Conservation (phyloP, 2,797 vertebrate genomes). For the Peromyscus aztecus region DNA sequence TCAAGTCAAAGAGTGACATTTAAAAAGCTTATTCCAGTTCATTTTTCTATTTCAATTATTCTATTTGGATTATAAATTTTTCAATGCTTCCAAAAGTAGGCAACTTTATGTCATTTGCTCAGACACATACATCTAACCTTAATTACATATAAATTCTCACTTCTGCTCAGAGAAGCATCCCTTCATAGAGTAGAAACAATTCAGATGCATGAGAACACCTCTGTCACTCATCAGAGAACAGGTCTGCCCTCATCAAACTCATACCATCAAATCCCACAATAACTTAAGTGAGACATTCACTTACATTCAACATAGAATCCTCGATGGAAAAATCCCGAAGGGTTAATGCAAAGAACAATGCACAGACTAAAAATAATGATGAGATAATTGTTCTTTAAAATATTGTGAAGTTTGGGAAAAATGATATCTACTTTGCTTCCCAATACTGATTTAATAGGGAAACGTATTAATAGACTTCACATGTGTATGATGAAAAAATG, state of each 20-base stretch:
- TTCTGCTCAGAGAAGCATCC: not conserved
- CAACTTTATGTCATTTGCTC: not conserved
- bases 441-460: not conserved
- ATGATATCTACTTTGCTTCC: not conserved
- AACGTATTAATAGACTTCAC: not conserved
- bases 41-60: constrained; percentile 60
- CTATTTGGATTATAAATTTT: constrained; percentile 41
- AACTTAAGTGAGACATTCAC: not conserved
- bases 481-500: not conserved
- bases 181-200: not conserved
- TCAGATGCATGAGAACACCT: not conserved
- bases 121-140: not conserved
- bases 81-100: not conserved
- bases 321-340: not conserved
- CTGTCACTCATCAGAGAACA: rapidly evolving
- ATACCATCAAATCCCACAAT: not conserved
- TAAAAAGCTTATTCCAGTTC: not conserved
- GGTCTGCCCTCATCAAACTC: rapidly evolving
- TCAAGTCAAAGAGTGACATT: constrained; percentile 29
- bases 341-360: not conserved
- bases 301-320: not conserved
- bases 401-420: not conserved
- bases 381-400: not conserved
- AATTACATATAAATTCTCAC: not conserved
- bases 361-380: not conserved